These are phyloP conservation scores for Perca fluviatilis DNA, from an alignment of 2,113 vertebrate species.

Conservation along the genomic window DNA sequence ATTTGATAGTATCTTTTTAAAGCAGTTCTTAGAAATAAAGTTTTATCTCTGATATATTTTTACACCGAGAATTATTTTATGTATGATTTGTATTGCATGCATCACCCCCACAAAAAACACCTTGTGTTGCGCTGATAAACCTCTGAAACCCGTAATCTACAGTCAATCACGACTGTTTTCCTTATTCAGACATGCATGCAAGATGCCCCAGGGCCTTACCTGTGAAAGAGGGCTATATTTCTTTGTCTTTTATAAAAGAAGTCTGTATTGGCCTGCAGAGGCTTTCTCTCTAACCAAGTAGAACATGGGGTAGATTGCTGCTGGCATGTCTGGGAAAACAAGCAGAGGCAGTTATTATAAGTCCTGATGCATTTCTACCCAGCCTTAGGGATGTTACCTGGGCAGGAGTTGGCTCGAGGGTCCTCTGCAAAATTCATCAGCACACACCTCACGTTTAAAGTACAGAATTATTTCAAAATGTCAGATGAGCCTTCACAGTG, in stretches of 20 bases:
- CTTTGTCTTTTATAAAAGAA: slow-evolving; percentile 52
- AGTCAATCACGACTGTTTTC: slow-evolving; percentile 37
- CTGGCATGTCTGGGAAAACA: slow-evolving; percentile 46
- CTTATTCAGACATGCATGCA: slow-evolving; percentile 40
- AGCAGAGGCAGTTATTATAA: slow-evolving; percentile 67
- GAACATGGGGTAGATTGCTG: slow-evolving; percentile 44
- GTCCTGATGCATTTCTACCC: slow-evolving; percentile 60
- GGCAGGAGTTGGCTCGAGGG: slow-evolving; percentile 47
- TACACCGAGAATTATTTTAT: slow-evolving; percentile 29
- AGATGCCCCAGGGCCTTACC: slow-evolving; percentile 34
- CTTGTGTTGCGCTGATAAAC: slow-evolving; percentile 25
- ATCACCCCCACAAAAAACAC: slow-evolving; percentile 8
- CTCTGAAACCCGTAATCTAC: slow-evolving; percentile 11
- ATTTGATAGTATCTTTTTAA: slow-evolving; percentile 21
- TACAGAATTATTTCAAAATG: slow-evolving; percentile 61
- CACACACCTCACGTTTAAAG: slow-evolving; percentile 53
- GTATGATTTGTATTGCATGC: slow-evolving; percentile 25
- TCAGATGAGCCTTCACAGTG: slow-evolving; percentile 37
- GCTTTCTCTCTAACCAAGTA: slow-evolving; percentile 46
- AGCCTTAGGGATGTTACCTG: slow-evolving; percentile 48
- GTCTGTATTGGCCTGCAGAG: slow-evolving; percentile 48
- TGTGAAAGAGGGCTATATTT: slow-evolving; percentile 46
- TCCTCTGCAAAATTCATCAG: slow-evolving; percentile 52
- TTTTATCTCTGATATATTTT: slow-evolving; percentile 20
- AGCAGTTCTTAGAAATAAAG: slow-evolving; percentile 38